Evolutionary conservation across 1,140 invertebrate species (phyloP).

Genomic region (Drosophila athabasca): DNA sequence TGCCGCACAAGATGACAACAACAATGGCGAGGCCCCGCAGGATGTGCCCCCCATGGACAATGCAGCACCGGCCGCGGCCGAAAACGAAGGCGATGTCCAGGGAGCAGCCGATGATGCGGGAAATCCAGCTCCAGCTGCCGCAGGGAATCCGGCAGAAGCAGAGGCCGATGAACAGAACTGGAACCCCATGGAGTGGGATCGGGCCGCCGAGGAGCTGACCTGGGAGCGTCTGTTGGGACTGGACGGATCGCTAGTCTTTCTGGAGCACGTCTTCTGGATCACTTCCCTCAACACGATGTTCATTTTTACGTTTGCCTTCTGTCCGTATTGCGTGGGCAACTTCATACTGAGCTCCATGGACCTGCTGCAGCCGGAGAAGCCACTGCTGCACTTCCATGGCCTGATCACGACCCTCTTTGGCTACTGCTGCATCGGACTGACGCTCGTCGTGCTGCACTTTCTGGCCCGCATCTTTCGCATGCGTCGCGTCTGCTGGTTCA

Average conservation of each 20-base stretch:
- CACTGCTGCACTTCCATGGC: conserved; percentile 94
- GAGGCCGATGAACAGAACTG: conserved; percentile 94
- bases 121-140: conserved; percentile 16
- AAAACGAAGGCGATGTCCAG: conserved; percentile 54
- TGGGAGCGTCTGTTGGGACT: conserved; percentile 98
- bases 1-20: conserved; percentile 81
- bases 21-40: conserved; percentile 55
- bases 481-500: conserved; percentile 91
- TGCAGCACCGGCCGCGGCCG: conserved; percentile 60
- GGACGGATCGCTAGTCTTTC: conserved; percentile 97
- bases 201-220: conserved; percentile 98
- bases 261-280: conserved; percentile 99
- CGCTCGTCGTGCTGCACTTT: conserved; percentile 92
- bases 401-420: conserved; percentile 96
- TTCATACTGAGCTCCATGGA: conserved; percentile 91
- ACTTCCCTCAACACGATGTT: conserved; percentile 98
- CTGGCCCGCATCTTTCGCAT: conserved; percentile 90
- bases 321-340: conserved; percentile 97
- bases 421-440: conserved; percentile 95
- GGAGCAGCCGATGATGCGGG: conserved; percentile 14
- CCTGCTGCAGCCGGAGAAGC: conserved; percentile 89
- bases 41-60: conserved; percentile 67
- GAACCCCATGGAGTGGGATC: conserved; percentile 99
- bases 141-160: conserved; percentile 60
- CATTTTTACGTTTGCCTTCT: conserved; percentile 97